These are phyloP conservation scores for Latrodectus geometricus DNA, from an alignment of 1,140 invertebrate species.

Conservation along the genomic window DNA sequence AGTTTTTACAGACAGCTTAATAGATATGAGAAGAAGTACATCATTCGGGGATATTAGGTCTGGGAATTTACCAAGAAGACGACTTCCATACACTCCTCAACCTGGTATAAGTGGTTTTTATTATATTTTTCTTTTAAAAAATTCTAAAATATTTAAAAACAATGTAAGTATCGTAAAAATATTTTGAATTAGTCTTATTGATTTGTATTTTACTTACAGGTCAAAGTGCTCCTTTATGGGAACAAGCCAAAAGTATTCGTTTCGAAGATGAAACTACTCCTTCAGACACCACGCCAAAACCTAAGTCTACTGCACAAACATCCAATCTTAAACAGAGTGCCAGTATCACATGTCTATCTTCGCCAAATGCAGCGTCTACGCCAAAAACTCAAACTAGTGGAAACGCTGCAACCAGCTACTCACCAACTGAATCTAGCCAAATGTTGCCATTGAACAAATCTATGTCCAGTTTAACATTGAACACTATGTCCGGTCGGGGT, in stretches of 20 bases:
- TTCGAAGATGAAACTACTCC: constrained; percentile 21
- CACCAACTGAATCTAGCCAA: not conserved
- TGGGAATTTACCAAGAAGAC: constrained; percentile 23
- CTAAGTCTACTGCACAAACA: not conserved
- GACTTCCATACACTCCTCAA: constrained; percentile 51
- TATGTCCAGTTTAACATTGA: constrained; percentile 34
- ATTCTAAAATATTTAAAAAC: not conserved
- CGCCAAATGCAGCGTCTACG: constrained; percentile 4
- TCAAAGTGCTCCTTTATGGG: constrained; percentile 55
- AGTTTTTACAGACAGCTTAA: constrained; percentile 25
- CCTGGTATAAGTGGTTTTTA: constrained; percentile 20
- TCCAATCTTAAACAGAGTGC: constrained; percentile 35
- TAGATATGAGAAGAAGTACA: constrained; percentile 54
- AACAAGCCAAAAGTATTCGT: constrained; percentile 55
- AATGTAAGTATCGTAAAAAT: not conserved
- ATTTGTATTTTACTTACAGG: constrained; percentile 14
- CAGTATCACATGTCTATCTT: constrained; percentile 22
- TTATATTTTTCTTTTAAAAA: not conserved
- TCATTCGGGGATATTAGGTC: constrained; percentile 51
- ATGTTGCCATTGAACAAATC: constrained; percentile 48
- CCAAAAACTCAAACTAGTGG: not conserved
- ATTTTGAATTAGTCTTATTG: not conserved
- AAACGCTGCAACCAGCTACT: not conserved
- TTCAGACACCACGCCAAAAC: not conserved
- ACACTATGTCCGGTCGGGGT: not conserved